Evolutionary conservation across 2,797 vertebrate genomes (phyloP), one percentile per base, ranked within the genome.

Genomic region (Rousettus madagascariensis): DNA sequence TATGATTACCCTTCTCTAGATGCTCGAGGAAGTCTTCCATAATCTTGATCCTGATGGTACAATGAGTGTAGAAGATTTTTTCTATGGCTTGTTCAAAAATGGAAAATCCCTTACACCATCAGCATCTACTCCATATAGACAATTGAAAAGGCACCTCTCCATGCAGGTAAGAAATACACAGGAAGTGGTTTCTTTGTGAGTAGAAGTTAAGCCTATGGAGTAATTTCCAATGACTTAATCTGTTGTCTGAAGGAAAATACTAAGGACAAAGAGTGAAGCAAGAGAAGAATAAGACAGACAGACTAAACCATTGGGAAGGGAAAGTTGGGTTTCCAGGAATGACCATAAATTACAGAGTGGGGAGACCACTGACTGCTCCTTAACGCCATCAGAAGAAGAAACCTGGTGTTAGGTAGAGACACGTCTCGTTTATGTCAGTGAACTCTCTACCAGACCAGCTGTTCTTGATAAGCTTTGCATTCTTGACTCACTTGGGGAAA

Each of bases 141-240:
- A 99, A 91, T 98, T 99, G 10, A 99, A 99, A 92, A 98, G 99
- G 15, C 99, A 99, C 90, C 99, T 99, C 95, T 99, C 99, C 95
- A 99, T 99, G 96, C 99, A 99, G 99, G 99, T 99, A 97, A 94
- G 97, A 38, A 16, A 55, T 38, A 59, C n/a, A 28, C 9, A 66
- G 10, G 66, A 91, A 63, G 19, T 61, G 5, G 49, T 55, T 83
- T 84, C n/a, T 90, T 55, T 72, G 53, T 72, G 51, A 55, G 13
- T 43, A 59, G 69, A 88, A 38, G 30, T 79, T 63, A 71, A 61
- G 72, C 59, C 20, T 24, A 43, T 38, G 68, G 78, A 77, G 36
- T 92, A 53, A 51, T 80, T 93, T 91, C 51, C 61, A 77, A 83
- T 93, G 74, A 79, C 61, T 85, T 82, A 24, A 79, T 55, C 10